These are phyloP conservation scores for Thryonomys swinderianus DNA, from an alignment of 2,113 vertebrate species.

Conservation along the genomic window DNA sequence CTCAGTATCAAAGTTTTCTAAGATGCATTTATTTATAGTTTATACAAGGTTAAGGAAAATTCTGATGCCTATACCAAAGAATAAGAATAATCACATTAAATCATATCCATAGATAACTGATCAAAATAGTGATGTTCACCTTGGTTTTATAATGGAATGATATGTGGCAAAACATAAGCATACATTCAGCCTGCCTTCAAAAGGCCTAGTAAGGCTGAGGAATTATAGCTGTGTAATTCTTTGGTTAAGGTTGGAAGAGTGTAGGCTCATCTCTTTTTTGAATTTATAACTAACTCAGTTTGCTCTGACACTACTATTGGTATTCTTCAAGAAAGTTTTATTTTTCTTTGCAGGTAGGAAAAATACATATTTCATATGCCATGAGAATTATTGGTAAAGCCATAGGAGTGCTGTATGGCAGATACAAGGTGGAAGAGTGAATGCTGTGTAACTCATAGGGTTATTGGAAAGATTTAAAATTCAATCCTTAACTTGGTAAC, in stretches of 20 bases:
- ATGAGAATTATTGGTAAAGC: not conserved
- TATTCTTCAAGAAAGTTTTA: not conserved
- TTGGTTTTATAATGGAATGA: not conserved
- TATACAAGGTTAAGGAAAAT: not conserved
- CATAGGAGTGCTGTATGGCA: not conserved
- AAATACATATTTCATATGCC: not conserved
- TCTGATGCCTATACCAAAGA: not conserved
- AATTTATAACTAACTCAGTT: conserved; percentile 4
- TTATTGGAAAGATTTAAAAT: not conserved
- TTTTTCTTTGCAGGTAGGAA: not conserved
- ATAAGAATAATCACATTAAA: not conserved
- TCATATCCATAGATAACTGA: conserved; percentile 10
- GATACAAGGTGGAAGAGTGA: not conserved
- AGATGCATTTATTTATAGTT: not conserved
- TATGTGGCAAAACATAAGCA: not conserved
- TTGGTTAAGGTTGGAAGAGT: not conserved
- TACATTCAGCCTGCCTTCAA: not conserved
- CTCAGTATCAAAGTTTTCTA: not conserved
- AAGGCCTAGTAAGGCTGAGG: not conserved
- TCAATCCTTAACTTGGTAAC: not conserved
- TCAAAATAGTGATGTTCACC: not conserved
- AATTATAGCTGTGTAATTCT: not conserved
- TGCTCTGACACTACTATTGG: not conserved
- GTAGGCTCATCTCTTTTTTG: not conserved
- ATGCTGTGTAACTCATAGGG: not conserved